Evolutionary conservation across 2,113 vertebrate species (phyloP).

Genomic region (Argyrosomus japonicus): DNA sequence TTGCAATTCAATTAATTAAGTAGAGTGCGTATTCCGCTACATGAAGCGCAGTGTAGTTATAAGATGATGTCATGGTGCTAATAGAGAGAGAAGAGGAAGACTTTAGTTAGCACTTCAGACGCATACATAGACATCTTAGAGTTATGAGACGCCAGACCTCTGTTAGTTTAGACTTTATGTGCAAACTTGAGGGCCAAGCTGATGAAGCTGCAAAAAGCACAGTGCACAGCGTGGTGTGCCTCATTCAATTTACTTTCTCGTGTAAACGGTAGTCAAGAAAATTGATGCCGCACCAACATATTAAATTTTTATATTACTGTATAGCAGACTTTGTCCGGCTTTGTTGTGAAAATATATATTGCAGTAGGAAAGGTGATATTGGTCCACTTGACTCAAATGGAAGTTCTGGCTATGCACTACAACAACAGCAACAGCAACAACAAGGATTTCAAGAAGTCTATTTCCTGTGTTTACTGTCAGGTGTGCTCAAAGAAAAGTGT

Average conservation of each 20-base stretch:
- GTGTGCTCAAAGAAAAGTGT: too few species aligned
- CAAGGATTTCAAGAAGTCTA: background rate
- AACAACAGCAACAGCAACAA: too few species aligned
- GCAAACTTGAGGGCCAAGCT: slow-evolving; percentile 18
- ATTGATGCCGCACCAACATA: slow-evolving; percentile 14
- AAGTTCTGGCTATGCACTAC: too few species aligned
- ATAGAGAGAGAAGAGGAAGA: slow-evolving; percentile 14
- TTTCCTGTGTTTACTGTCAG: too few species aligned
- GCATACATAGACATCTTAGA: background rate
- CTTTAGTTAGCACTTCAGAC: slow-evolving; percentile 40
- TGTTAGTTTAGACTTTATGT: slow-evolving; percentile 44
- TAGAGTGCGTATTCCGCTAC: slow-evolving; percentile 57
- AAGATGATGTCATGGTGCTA: slow-evolving; percentile 51
- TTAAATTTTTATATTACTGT: slow-evolving; percentile 42
- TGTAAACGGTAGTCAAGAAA: slow-evolving; percentile 45
- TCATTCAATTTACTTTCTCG: slow-evolving; percentile 7
- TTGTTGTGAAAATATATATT: slow-evolving; percentile 3
- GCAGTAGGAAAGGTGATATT: slow-evolving; percentile 2
- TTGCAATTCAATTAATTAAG: slow-evolving; percentile 74
- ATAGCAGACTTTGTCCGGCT: slow-evolving; percentile 18
- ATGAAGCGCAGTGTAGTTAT: slow-evolving; percentile 18
- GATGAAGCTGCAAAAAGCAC: slow-evolving; percentile 31
- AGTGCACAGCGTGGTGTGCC: background rate
- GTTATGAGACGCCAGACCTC: slow-evolving; percentile 17
- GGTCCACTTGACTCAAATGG: slow-evolving; percentile 17